Conservation (phyloP, 2,888 invertebrate genomes). For the Sipha maydis region DNA sequence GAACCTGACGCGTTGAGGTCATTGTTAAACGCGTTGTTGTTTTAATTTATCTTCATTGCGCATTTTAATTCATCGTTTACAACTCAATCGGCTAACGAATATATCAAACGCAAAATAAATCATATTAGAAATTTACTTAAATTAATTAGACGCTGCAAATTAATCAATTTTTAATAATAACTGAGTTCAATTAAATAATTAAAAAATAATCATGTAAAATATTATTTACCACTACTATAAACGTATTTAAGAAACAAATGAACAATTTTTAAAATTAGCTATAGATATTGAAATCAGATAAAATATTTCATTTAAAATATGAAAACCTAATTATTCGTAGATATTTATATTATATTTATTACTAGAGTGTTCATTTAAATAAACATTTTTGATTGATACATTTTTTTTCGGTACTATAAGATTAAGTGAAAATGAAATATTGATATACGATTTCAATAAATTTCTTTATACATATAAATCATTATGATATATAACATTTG, state of each 20-base stretch:
- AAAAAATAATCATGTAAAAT: background rate
- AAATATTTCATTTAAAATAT: background rate
- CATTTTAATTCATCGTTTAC: conserved; percentile 28
- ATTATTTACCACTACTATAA: background rate
- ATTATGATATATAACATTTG: no score
- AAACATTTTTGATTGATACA: no score
- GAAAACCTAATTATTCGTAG: no score
- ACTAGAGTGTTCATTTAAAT: no score
- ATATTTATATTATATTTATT: no score
- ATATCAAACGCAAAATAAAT: background rate
- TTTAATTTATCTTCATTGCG: conserved; percentile 46
- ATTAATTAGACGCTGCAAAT: background rate
- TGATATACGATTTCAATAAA: no score
- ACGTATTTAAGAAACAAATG: background rate
- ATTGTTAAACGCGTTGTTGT: conserved; percentile 4
- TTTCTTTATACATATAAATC: no score
- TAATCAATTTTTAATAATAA: background rate
- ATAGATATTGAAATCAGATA: background rate
- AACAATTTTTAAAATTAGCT: background rate
- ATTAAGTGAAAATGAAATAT: no score
- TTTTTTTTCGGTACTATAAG: no score
- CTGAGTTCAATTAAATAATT: background rate
- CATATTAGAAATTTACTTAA: background rate
- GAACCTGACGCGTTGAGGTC: conserved; percentile 25
- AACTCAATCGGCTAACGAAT: background rate